phyloP scores from a whole-genome alignment of 2,113 vertebrate genomes.

The Motacilla alba region DNA sequence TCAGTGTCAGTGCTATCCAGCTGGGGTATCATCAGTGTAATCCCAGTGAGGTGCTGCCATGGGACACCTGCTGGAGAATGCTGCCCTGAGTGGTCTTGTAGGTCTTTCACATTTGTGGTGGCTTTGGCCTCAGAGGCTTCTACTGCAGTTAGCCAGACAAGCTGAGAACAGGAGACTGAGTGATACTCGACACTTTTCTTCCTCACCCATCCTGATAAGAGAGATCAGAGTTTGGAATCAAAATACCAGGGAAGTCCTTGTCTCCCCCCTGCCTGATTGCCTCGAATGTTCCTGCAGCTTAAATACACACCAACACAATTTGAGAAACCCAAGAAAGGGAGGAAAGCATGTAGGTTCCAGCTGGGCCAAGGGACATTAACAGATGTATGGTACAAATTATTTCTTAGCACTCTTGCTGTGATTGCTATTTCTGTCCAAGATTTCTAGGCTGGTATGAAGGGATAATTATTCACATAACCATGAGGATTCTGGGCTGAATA shows the following conservation, averaged over 20 bases:
- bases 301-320: slow-evolving; percentile 14
- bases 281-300: background rate
- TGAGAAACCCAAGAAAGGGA: slow-evolving; percentile 21
- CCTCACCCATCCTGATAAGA: background rate
- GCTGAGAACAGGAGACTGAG: background rate
- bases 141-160: background rate
- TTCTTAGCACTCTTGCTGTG: slow-evolving; percentile 64
- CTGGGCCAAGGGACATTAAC: slow-evolving; percentile 49
- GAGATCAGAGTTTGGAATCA: background rate
- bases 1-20: background rate
- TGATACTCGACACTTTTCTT: background rate
- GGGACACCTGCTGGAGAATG: rapidly evolving
- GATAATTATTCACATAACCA: slow-evolving; percentile 58
- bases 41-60: background rate
- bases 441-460: slow-evolving; percentile 36
- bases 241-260: background rate
- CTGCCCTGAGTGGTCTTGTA: background rate
- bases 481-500: slow-evolving; percentile 39
- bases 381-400: slow-evolving; percentile 59
- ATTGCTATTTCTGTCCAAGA: slow-evolving; percentile 56
- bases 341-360: slow-evolving; percentile 25
- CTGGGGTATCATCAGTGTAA: background rate
- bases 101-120: background rate
- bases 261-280: background rate
- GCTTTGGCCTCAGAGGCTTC: background rate